Percentiles rank a stretch among this genome's conserved stretches.
These are phyloP conservation scores for Menura novaehollandiae DNA, from an alignment of 2,113 vertebrate species.

Conservation along the genomic window DNA sequence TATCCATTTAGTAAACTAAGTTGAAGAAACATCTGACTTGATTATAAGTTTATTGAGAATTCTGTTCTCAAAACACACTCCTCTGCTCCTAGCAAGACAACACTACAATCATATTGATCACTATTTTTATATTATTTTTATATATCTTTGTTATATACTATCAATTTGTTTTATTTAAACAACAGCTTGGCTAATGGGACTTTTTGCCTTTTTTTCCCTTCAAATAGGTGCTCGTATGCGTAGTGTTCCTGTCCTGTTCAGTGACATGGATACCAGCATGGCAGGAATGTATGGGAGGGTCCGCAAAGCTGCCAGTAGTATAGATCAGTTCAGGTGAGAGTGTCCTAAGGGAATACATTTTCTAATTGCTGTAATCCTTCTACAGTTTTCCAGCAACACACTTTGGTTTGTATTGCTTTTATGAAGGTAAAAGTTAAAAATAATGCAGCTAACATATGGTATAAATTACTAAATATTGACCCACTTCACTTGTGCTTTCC, in stretches of 20 bases:
- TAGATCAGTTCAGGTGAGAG: slow-evolving; percentile 92
- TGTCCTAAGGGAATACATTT: fast-evolving
- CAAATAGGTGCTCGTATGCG: slow-evolving; percentile 83
- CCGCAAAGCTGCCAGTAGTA: slow-evolving; percentile 91
- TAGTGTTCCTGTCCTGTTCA: slow-evolving; percentile 89
- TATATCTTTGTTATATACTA: fast-evolving
- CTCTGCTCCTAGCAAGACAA: background rate
- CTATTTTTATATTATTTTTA: background rate
- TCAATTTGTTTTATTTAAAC: background rate
- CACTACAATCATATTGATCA: background rate
- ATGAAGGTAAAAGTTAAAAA: background rate
- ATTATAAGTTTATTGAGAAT: background rate
- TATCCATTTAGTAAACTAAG: background rate
- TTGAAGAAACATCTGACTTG: background rate
- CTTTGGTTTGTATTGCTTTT: background rate
- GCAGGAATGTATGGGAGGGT: slow-evolving; percentile 90
- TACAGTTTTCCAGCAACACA: background rate
- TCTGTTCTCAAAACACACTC: background rate
- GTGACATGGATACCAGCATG: slow-evolving; percentile 75
- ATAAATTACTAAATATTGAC: background rate
- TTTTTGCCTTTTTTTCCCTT: background rate
- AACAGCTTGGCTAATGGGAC: background rate
- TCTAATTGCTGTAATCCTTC: background rate
- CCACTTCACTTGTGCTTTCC: background rate
- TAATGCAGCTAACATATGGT: background rate